Evolutionary conservation across 2,113 vertebrate species (phyloP).

Genomic region (Clarias gariepinus): DNA sequence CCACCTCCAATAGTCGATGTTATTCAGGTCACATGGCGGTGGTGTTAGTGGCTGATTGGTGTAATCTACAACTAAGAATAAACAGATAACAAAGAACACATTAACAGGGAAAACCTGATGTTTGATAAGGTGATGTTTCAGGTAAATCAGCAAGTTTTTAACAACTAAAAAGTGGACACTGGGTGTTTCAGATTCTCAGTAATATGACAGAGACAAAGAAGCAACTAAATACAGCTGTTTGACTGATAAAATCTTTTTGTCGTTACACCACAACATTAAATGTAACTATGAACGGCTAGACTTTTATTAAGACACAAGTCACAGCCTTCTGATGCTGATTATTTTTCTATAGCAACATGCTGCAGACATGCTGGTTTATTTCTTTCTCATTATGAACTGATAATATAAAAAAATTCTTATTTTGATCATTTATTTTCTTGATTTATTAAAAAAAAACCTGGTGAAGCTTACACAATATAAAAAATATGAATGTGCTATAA

Average conservation of each 20-base stretch:
- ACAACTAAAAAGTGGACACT: neutral
- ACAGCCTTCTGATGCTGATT: neutral
- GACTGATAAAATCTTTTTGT: neutral
- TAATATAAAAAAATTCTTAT: neutral
- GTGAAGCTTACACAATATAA: neutral
- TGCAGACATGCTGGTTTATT: neutral
- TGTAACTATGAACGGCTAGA: neutral
- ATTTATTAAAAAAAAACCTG: neutral
- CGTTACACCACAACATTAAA: neutral
- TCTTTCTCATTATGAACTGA: neutral
- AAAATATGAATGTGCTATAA: neutral
- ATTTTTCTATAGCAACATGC: neutral
- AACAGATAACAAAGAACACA: neutral
- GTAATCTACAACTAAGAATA: neutral
- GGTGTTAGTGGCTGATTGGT: too few relatives aligned
- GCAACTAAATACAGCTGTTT: neutral
- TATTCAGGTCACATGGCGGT: too few relatives aligned
- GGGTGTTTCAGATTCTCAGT: neutral
- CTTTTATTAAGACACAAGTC: neutral
- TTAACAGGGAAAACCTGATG: neutral
- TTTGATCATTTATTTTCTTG: neutral
- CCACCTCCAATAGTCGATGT: too few relatives aligned
- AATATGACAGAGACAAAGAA: neutral
- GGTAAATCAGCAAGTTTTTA: neutral
- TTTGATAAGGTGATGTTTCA: neutral